phyloP scores from a whole-genome alignment of 1,140 invertebrate genomes.

The Portunus trituberculatus region DNA sequence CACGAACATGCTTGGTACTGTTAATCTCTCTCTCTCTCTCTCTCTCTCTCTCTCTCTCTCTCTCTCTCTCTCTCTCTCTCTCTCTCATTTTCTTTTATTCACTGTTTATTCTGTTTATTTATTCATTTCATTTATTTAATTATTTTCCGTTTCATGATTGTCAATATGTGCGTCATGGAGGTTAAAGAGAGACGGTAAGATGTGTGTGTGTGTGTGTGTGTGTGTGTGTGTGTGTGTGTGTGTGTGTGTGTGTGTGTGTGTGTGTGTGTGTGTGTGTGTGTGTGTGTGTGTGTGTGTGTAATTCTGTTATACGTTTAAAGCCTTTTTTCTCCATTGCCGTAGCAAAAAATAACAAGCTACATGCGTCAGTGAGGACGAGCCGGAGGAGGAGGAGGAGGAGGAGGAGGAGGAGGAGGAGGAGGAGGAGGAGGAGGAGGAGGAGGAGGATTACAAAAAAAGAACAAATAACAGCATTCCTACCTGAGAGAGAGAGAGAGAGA shows the following conservation, averaged over 20 bases:
- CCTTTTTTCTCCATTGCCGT: too few relatives aligned
- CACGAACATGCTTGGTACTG: background rate
- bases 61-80: conserved; percentile 37
- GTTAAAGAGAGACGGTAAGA: too few relatives aligned
- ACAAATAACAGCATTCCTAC: background rate
- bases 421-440: background rate
- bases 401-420: conserved; percentile 6
- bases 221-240: too few relatives aligned
- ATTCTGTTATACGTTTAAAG: too few relatives aligned
- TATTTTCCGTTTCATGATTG: too few relatives aligned
- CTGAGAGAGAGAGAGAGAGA: background rate
- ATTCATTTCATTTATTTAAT: too few relatives aligned
- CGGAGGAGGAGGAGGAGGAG: background rate
- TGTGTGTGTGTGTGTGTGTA: too few relatives aligned
- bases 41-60: conserved; percentile 45
- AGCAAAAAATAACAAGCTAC: too few relatives aligned
- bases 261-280: too few relatives aligned
- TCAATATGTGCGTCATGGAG: too few relatives aligned
- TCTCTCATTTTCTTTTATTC: background rate
- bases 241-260: too few relatives aligned
- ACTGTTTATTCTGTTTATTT: background rate
- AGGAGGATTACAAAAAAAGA: background rate
- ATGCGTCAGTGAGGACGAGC: background rate
- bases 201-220: too few relatives aligned
- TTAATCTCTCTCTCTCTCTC: background rate